A percentile compares a stretch with the other conserved stretches of the same genome.
Evolutionary conservation across 2,888 invertebrate species (phyloP).

Genomic region (Lagria hirta): DNA sequence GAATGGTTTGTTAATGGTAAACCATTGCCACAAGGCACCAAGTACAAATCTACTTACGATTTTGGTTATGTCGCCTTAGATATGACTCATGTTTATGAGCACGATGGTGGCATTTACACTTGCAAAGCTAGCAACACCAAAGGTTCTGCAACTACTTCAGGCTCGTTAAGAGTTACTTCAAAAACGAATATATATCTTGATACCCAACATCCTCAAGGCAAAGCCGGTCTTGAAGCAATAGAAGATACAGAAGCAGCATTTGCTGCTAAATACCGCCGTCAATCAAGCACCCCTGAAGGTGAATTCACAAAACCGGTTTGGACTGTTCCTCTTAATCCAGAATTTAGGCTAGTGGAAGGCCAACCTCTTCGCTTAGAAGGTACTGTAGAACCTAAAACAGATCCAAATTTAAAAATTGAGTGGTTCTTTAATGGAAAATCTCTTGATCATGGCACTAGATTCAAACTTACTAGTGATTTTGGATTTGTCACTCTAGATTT

Average conservation of each 20-base stretch:
- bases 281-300: conserved; percentile 70
- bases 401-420: conserved; percentile 86
- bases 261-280: conserved; percentile 69
- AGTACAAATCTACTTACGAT: conserved; percentile 91
- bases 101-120: conserved; percentile 90
- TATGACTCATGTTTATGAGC: conserved; percentile 81
- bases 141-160: conserved; percentile 88
- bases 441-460: conserved; percentile 83
- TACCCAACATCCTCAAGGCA: conserved; percentile 94
- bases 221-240: conserved; percentile 84
- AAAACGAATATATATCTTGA: conserved; percentile 79
- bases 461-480: conserved; percentile 92
- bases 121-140: conserved; percentile 87
- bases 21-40: conserved; percentile 82
- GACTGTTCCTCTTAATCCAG: conserved; percentile 78
- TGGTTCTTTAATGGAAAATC: conserved; percentile 94
- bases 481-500: conserved; percentile 95
- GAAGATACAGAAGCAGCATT: conserved; percentile 85
- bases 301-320: conserved; percentile 84
- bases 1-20: conserved; percentile 96
- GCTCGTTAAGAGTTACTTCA: conserved; percentile 81
- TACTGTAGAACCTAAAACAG: conserved; percentile 90
- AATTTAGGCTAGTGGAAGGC: conserved; percentile 78
- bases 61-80: conserved; percentile 95
- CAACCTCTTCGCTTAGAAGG: conserved; percentile 91